Conservation (phyloP, 2,797 vertebrate genomes). For the Anableps anableps region DNA sequence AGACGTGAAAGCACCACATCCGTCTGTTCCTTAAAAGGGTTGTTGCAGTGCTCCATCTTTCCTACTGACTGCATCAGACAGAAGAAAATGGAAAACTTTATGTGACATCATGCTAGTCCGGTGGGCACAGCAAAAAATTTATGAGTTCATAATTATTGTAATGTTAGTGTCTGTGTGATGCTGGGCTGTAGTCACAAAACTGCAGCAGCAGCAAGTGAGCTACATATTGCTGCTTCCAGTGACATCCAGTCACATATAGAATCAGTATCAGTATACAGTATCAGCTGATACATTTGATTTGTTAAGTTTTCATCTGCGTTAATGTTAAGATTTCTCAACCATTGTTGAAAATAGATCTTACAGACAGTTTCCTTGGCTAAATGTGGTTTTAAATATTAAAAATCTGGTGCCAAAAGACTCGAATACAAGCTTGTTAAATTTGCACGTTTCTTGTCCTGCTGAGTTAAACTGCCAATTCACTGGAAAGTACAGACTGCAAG, state of each 20-base stretch:
- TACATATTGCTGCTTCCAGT: not conserved
- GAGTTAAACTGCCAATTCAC: not conserved
- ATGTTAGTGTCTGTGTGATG: not conserved
- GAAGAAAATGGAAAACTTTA: not conserved
- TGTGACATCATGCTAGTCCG: not conserved
- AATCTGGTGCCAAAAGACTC: not conserved
- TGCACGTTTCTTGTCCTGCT: not conserved
- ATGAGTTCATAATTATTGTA: slow-evolving; percentile 13
- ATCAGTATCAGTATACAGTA: too few relatives aligned
- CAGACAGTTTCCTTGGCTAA: not conserved
- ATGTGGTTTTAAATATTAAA: not conserved
- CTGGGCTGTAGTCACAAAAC: not conserved
- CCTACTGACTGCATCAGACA: slow-evolving; percentile 4
- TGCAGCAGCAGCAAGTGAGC: not conserved
- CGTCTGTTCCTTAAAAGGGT: slow-evolving; percentile 8
- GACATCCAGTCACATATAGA: not conserved
- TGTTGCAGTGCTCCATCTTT: not conserved
- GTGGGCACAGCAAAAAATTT: not conserved
- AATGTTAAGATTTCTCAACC: not conserved
- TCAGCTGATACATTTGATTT: not conserved
- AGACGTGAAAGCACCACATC: slow-evolving; percentile 4
- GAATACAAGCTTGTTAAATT: not conserved
- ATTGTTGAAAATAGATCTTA: not conserved
- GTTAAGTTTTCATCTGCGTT: not conserved
- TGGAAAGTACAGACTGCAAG: not conserved